Evolutionary conservation across 2,888 invertebrate species (phyloP), one percentile per base, ranked within the genome.

Genomic region (Synanthedon tipuliformis): DNA sequence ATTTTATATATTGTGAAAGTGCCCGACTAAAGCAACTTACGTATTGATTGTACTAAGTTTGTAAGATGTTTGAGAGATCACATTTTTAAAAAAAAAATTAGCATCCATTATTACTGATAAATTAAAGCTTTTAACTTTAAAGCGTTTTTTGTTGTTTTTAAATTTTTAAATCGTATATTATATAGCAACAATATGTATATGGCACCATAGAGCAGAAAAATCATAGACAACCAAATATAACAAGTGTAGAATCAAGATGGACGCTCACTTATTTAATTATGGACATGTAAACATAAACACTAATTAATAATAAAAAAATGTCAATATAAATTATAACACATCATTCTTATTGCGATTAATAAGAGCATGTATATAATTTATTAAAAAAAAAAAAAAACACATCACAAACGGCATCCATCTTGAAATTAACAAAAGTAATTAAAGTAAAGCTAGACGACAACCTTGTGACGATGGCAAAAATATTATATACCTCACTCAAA

Each of bases 81-180:
- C 52, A 56, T 50, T 50, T n/a, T n/a, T n/a, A 40, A 40, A 50
- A 54, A 4, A 13, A 16, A 41, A 13, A 54, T 3, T 2, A n/a
- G 15, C 15, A 16, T 48, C 50, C 50, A 52, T 34, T 54, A 56
- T 15, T 54, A 52, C 53, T 40, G 54, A 50, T 45, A 55, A 51
- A 53, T 56, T 56, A 54, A 56, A 56, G 56, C 56, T 50, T 50
- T 54, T 23, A 51, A 50, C 27, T 54, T 34, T 56, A 56, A 56
- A 56, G 56, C 56, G 13, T 52, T 56, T 56, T 54, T 52, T 54
- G 52, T 54, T 54, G 13, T 51, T 34, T 27, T 51, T n/a, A n/a
- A n/a, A n/a, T n/a, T 54, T 18, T 18, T 18, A 45, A 13, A 45
- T 53, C 23, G 51, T 23, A 23, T 34, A 27, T 13, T 53, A 41